A percentile compares a stretch with the other conserved stretches of the same genome.
Conservation (phyloP, 2,888 invertebrate species). For the Caenorhabditis angaria region DNA sequence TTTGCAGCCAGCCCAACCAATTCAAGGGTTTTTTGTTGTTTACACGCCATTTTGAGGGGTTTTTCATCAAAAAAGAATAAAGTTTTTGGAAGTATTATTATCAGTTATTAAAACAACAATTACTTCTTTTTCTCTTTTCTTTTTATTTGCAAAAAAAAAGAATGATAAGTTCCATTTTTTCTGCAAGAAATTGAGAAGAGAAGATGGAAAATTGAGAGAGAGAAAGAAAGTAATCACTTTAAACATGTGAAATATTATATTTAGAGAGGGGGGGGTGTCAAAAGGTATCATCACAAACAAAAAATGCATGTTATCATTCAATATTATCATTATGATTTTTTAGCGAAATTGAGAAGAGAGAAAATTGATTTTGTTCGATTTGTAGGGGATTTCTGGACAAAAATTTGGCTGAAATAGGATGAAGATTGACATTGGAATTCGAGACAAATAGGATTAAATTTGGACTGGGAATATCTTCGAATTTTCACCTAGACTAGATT, state of each 20-base stretch:
- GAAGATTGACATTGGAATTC: not conserved
- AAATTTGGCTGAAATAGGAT: not conserved
- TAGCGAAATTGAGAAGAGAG: not conserved
- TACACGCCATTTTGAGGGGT: not conserved
- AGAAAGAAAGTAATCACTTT: not conserved
- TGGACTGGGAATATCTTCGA: too few species aligned
- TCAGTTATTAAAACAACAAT: not conserved
- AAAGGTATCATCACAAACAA: not conserved
- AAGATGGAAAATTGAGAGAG: not conserved
- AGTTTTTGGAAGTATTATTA: not conserved
- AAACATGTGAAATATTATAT: constrained; percentile 4
- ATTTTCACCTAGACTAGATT: too few species aligned
- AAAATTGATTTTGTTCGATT: not conserved
- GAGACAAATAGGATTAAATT: too few species aligned
- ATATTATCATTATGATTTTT: not conserved
- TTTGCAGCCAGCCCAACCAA: not conserved
- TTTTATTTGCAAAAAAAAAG: too few species aligned
- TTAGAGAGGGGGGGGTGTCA: constrained; percentile 1
- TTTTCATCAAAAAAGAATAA: not conserved
- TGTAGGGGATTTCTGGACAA: not conserved
- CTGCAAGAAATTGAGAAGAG: not conserved
- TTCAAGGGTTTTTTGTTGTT: not conserved
- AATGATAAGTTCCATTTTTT: not conserved
- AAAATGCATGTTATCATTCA: constrained; percentile 4
- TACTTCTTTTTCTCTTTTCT: not conserved